Base-by-base conservation (phyloP, 2,113 vertebrate species). In the Erythrocebus patas region DNA sequence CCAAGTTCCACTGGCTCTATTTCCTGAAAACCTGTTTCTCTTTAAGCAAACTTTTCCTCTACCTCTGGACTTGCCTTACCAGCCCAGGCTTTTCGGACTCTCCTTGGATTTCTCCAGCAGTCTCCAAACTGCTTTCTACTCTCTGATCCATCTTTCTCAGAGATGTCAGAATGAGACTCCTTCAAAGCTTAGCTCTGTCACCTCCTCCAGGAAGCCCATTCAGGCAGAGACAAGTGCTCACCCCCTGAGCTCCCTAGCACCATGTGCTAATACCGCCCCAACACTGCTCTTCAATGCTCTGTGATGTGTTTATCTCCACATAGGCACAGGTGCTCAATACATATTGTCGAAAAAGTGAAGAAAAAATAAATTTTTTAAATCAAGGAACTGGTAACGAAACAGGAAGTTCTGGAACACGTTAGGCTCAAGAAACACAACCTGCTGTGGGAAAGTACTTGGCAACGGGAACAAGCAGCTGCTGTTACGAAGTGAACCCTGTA, bases 401-500 rank as follows among this genome's bases (percentile, higher is more conserved):
- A 50, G 38, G 32, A 80, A 22, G 61, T 40, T 86, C 81, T 94
- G 75, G 52, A 75, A 93, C 30, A 17, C 13, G 16, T 10, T 43
- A 73, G 48, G 61, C 35, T 73, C 83, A 79, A 76, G 8, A 30
- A 64, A 64, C 61, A 64, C 61, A 64, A 81, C 66, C 13, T 22
- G 13, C 72, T 52, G 59, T 5, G 8, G 73, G 66, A 89, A 50
- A 79, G 73, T 43, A 40, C 32, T 18, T 25, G 12, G 75, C 35
- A 55, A 3, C 1, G 14, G 52, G 76, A 84, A 16, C 43, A 8
- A 23, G 48, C 40, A 35, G 83, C 38, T 6, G 35, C 43, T 38
- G 2, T 1, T 6, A 27, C 0, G 1, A 30, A 48, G 45, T 20
- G 38, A 85, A 30, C 12, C 72, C 22, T 1, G 5, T 0, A 13